phyloP scores from a whole-genome alignment of 2,797 vertebrate species.

The Hippoglossus hippoglossus region DNA sequence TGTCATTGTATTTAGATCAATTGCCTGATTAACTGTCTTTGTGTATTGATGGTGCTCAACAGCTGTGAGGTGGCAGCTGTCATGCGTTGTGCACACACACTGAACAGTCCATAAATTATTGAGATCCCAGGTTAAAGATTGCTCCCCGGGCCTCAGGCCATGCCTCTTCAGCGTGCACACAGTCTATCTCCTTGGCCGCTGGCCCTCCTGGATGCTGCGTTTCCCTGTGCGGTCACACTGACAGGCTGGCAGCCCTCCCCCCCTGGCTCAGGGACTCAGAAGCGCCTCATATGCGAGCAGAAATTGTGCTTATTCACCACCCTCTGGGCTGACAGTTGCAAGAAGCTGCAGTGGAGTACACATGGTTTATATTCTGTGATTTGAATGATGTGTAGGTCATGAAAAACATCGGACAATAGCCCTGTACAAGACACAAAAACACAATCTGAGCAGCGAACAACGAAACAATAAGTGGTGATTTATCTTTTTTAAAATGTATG shows the following conservation, averaged over 20 bases:
- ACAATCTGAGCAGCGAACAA: background rate
- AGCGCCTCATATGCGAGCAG: slow-evolving; percentile 54
- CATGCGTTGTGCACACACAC: slow-evolving; percentile 44
- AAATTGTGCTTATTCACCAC: slow-evolving; percentile 83
- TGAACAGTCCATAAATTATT: slow-evolving; percentile 66
- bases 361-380: slow-evolving; percentile 27
- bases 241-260: slow-evolving; percentile 50
- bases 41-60: slow-evolving; percentile 34
- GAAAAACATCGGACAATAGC: background rate
- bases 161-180: slow-evolving; percentile 26
- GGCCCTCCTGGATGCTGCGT: slow-evolving; percentile 27
- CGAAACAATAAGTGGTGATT: too few species aligned
- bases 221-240: slow-evolving; percentile 40
- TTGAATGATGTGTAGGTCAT: background rate
- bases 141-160: slow-evolving; percentile 33
- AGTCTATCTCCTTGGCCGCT: slow-evolving; percentile 27
- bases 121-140: slow-evolving; percentile 64
- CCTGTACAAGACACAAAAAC: background rate
- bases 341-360: slow-evolving; percentile 59
- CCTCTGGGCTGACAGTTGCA: slow-evolving; percentile 73
- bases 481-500: too few species aligned
- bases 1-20: slow-evolving; percentile 8
- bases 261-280: slow-evolving; percentile 49
- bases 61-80: slow-evolving; percentile 59
- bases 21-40: slow-evolving; percentile 7